Evolutionary conservation across 2,113 vertebrate genomes (phyloP).

Genomic region (Oreochromis aureus): DNA sequence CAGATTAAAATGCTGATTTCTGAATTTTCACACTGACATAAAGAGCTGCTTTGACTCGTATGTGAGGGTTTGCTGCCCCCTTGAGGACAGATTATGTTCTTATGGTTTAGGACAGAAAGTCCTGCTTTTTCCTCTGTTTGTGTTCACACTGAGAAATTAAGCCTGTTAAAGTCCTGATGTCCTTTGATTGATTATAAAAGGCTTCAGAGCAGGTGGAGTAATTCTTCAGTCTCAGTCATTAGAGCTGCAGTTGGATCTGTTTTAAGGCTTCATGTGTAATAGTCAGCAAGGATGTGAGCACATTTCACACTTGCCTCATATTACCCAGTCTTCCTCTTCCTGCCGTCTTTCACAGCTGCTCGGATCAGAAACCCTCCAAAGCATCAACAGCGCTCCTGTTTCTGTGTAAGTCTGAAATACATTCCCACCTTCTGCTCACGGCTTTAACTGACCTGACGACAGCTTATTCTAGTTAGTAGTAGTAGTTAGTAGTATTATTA

Average conservation of each 20-base stretch:
- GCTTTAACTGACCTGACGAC: background rate
- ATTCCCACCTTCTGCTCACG: rapidly evolving
- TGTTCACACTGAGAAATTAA: background rate
- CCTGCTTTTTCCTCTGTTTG: background rate
- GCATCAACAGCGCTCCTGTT: background rate
- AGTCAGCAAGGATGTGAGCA: background rate
- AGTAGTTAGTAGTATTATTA: background rate
- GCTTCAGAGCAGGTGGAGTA: too few species aligned
- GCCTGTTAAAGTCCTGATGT: background rate
- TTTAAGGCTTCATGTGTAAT: background rate
- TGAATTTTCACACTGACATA: background rate
- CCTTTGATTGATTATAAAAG: rapidly evolving
- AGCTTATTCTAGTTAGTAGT: background rate
- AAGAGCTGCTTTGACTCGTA: rapidly evolving
- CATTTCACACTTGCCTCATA: background rate
- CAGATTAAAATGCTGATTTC: rapidly evolving
- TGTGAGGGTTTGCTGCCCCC: background rate
- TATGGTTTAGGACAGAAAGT: background rate
- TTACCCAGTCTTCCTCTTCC: background rate
- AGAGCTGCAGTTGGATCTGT: too few species aligned
- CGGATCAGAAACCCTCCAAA: background rate
- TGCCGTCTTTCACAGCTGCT: background rate
- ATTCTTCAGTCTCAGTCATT: too few species aligned
- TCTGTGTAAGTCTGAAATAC: background rate
- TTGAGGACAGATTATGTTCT: background rate